Conservation (phyloP, 2,113 vertebrate species). For the Rhynchopsitta pachyrhyncha region DNA sequence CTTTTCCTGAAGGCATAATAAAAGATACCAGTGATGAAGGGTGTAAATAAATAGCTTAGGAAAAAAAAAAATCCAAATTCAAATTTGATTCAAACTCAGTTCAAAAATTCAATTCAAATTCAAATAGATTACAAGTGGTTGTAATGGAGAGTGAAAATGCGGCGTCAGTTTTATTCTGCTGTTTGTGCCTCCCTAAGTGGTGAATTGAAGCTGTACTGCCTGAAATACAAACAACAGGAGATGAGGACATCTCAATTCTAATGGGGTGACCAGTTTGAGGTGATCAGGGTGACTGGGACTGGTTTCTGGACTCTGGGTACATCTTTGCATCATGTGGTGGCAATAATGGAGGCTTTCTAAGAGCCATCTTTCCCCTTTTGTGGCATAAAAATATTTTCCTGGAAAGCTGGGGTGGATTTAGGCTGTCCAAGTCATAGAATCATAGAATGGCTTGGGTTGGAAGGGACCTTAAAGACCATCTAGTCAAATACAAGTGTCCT, state of each 20-base stretch:
- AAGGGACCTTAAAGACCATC: background rate
- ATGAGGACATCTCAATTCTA: background rate
- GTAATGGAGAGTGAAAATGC: background rate
- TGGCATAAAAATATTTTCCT: background rate
- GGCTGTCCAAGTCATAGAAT: background rate
- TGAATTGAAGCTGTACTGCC: background rate
- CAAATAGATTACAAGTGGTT: background rate
- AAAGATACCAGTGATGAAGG: background rate
- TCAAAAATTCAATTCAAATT: background rate
- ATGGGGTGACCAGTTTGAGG: rapidly evolving
- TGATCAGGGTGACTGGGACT: background rate
- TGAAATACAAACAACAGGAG: background rate
- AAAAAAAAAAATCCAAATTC: background rate
- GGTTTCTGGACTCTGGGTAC: background rate
- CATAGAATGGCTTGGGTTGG: background rate
- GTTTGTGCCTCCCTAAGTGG: background rate
- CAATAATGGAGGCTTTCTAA: background rate
- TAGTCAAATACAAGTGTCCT: background rate
- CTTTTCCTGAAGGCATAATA: background rate
- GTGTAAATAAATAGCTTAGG: constrained; percentile 24
- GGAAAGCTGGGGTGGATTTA: background rate
- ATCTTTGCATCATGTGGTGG: background rate
- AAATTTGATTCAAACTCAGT: constrained; percentile 34
- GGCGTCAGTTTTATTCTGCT: background rate
- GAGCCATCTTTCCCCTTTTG: background rate